Percentiles rank a stretch among this genome's conserved stretches.
Conservation (phyloP, 2,888 invertebrate genomes). For the Ryuthela nishihirai region DNA sequence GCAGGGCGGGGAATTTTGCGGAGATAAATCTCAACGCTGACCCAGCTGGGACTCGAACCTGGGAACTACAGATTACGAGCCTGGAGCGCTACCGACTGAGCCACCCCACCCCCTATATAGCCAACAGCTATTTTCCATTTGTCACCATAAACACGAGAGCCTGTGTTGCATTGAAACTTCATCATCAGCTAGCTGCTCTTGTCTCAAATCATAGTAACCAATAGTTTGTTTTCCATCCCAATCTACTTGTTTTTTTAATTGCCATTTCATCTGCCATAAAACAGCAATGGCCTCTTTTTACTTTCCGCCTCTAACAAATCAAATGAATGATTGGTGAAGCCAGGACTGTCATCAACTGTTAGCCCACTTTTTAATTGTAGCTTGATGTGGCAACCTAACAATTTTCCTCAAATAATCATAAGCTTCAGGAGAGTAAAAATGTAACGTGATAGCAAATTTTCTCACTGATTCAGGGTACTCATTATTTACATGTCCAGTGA, state of each 20-base stretch:
- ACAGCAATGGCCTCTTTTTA: neutral
- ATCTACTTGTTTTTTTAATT: neutral
- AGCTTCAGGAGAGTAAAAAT: neutral
- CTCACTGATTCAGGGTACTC: neutral
- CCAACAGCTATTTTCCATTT: neutral
- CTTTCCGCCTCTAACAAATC: neutral
- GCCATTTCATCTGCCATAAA: neutral
- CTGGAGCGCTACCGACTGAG: too few species aligned
- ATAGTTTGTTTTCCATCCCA: neutral
- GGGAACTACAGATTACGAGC: too few species aligned
- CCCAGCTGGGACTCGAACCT: too few species aligned
- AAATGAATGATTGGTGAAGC: neutral
- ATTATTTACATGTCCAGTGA: neutral
- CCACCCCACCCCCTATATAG: too few species aligned
- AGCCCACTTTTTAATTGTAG: neutral
- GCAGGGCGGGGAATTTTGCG: too few species aligned
- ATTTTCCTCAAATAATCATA: neutral
- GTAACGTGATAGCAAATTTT: neutral
- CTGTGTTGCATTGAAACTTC: neutral
- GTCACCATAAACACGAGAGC: neutral
- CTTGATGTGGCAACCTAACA: neutral
- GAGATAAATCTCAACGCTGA: too few species aligned
- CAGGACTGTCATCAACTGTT: neutral
- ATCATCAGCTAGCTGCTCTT: neutral
- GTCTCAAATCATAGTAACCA: neutral